Base-by-base conservation (phyloP, 2,888 invertebrate genomes). In the Cantharis nigra region DNA sequence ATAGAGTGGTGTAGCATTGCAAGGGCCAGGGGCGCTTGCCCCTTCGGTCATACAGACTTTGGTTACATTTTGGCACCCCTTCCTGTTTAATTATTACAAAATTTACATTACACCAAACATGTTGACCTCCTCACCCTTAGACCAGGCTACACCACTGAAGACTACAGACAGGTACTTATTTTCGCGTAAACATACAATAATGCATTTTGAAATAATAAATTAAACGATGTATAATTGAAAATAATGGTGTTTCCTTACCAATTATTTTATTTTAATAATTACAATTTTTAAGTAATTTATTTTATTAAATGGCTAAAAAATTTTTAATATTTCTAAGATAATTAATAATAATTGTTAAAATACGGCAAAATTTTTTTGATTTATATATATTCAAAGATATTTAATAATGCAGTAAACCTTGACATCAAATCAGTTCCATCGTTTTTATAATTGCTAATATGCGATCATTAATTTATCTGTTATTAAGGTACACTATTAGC, bases 371-470 rank as follows among this genome's bases (percentile, higher is more conserved):
- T 30, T 70, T 74, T 23, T 67, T 13, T 69, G 70, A 28, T 65
- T 71, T 70, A 65, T 71, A 64, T 70, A 65, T 71, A 64, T 71
- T 33, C 23, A 28, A 20, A 70, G 18, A 70, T 23, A 65, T 13
- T 70, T 67, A 64, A 72, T 14, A 28, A 70, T 14, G 75, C 64
- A 10, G 70, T 71, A 75, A 75, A 14, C 75, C 75, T 75, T 75
- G 75, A 64, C 75, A 75, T 75, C 20, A 75, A 75, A 75, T 63
- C 70, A 18, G 75, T 71, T 75, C 65, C 64, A 75, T 70, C 9
- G 70, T 75, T 75, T 75, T 75, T 75, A 65, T 75, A 75, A 75
- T 75, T 75, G 65, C 49, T 70, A 64, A 28, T 75, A 49, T 20
- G 23, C 33, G 69, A 28, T 30, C 13, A 62, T 70, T 70, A 64